Evolutionary conservation across 2,888 invertebrate species (phyloP), one percentile per base, ranked within the genome.

Genomic region (Pyrgus malvae): DNA sequence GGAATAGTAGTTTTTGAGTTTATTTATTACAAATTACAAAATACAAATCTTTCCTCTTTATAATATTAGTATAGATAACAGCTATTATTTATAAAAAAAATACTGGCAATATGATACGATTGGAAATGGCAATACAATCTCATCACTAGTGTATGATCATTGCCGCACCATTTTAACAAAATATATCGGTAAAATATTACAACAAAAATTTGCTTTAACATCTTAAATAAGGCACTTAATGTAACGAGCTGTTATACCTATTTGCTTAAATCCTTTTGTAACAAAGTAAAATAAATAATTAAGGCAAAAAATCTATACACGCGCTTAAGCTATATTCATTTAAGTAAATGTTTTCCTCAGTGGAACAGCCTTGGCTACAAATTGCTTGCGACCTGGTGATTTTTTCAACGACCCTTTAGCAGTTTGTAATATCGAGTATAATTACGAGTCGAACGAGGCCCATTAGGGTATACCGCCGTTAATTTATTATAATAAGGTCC

Each of bases 401-500:
- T 77, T 79, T 80, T 76, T 71, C 69, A 68, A 62, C 70, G 75
- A 72, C 77, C 78, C 80, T 77, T 77, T 75, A 74, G 64, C 75
- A 72, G 75, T 77, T 81, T 78, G 77, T 77, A 76, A 78, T 78
- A 76, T 76, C 71, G 70, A 68, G 69, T 72, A 70, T 80, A 85
- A 84, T 84, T 87, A 86, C 68, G 72, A 70, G 48, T 69, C 74
- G 74, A 72, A 56, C 64, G 68, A 74, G 72, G 68, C 68, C 83
- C 81, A 85, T 87, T 85, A 84, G 78, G 79, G 77, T 70, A 67
- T 72, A 70, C 76, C 76, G 77, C 74, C 78, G 79, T 85, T 86
- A 84, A 83, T 86, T 85, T 84, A 85, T 86, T 85, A 78, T 85
- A 85, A 87, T 85, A 83, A 84, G 83, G 78, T 74, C 80, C 86